A percentile compares a stretch with the other conserved stretches of the same genome.
Evolutionary conservation across 2,113 vertebrate genomes (phyloP).

Genomic region (Clarias magur): DNA sequence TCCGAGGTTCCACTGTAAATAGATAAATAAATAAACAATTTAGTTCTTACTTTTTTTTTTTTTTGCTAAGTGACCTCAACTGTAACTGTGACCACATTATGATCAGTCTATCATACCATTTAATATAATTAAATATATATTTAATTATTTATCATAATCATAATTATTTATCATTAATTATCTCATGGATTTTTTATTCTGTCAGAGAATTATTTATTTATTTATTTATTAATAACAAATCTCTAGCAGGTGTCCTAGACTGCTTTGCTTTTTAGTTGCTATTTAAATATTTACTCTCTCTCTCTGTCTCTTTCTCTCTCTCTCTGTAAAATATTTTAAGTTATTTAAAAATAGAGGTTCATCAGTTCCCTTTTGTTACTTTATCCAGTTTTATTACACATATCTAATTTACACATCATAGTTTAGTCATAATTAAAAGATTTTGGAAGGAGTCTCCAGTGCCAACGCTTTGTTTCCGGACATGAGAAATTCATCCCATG

Average conservation of each 20-base stretch:
- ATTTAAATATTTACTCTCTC: background rate
- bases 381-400: background rate
- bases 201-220: too few relatives aligned
- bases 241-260: background rate
- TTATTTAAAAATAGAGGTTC: background rate
- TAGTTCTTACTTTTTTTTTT: background rate
- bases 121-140: background rate
- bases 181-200: too few relatives aligned
- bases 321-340: background rate
- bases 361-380: background rate
- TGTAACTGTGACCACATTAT: background rate
- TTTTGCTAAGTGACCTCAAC: too few relatives aligned
- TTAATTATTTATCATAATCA: background rate
- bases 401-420: too few relatives aligned
- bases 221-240: too few relatives aligned
- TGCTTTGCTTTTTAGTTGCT: background rate
- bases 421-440: background rate
- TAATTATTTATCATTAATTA: background rate
- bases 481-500: background rate
- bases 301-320: too few relatives aligned
- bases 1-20: too few relatives aligned
- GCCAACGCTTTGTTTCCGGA: background rate
- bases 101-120: background rate
- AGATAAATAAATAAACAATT: too few relatives aligned
- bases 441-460: background rate